These are phyloP conservation scores for Dimorphilus gyrociliatus DNA, from an alignment of 2,888 invertebrate genomes.

Conservation along the genomic window DNA sequence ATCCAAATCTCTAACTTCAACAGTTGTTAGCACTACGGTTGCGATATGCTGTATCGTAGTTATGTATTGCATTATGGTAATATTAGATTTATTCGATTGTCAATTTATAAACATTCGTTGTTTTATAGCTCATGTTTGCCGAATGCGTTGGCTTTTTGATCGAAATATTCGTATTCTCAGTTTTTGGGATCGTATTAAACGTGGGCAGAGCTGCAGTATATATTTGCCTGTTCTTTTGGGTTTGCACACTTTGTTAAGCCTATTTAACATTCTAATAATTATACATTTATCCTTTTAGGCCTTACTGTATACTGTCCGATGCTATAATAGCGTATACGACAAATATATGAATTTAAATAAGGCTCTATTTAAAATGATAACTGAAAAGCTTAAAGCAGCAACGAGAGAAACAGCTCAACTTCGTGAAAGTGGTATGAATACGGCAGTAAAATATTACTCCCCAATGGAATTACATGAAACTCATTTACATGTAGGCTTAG, in stretches of 20 bases:
- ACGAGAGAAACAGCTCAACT: slow-evolving; percentile 23
- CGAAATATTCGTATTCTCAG: slow-evolving; percentile 26
- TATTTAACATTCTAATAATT: too few relatives aligned
- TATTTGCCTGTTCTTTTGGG: slow-evolving; percentile 26
- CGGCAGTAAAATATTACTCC: slow-evolving; percentile 20
- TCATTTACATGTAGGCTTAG: too few relatives aligned
- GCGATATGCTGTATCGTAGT: too few relatives aligned
- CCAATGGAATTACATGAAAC: too few relatives aligned
- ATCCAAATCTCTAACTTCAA: too few relatives aligned
- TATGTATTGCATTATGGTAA: too few relatives aligned
- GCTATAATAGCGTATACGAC: slow-evolving; percentile 27
- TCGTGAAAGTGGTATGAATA: slow-evolving; percentile 22
- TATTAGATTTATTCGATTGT: too few relatives aligned
- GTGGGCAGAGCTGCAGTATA: slow-evolving; percentile 26
- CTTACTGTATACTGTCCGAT: slow-evolving; percentile 30
- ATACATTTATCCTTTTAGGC: too few relatives aligned
- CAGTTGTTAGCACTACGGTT: too few relatives aligned
- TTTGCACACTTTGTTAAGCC: too few relatives aligned
- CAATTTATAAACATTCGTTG: too few relatives aligned
- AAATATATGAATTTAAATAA: slow-evolving; percentile 27
- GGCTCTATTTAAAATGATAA: slow-evolving; percentile 24
- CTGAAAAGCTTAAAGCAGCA: slow-evolving; percentile 20
- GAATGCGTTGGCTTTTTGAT: slow-evolving; percentile 25
- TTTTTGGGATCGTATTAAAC: slow-evolving; percentile 33
- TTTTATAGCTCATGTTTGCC: slow-evolving; percentile 21